A percentile compares a stretch with the other conserved stretches of the same genome.
Evolutionary conservation across 2,797 vertebrate genomes (phyloP).

Genomic region (Columba guinea): DNA sequence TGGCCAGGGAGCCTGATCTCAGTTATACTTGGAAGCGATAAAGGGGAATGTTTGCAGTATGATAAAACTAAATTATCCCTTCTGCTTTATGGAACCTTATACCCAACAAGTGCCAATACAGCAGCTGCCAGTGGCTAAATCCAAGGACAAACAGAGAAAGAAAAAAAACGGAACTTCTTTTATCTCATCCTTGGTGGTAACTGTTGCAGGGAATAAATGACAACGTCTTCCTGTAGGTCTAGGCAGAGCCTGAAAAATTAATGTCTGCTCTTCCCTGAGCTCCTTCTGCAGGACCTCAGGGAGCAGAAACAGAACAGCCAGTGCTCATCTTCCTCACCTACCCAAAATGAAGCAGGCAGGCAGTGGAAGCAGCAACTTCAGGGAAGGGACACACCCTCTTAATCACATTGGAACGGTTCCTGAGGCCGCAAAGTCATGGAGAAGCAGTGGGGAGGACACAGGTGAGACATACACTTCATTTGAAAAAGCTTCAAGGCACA

Average conservation of each 20-base stretch:
- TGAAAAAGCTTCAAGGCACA: background rate
- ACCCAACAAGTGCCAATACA: background rate
- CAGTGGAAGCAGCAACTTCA: background rate
- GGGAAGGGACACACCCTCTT: background rate
- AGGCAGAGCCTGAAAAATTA: background rate
- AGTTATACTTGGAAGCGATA: background rate
- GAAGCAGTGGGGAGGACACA: background rate
- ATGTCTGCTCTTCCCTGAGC: background rate
- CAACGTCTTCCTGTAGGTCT: background rate
- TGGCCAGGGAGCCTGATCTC: background rate
- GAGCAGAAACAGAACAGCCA: background rate
- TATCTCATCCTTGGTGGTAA: background rate
- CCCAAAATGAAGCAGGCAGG: background rate
- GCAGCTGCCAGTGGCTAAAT: background rate
- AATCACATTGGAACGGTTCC: background rate
- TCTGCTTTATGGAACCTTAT: background rate
- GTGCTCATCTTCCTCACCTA: background rate
- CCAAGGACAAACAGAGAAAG: background rate
- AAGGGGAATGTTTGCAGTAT: background rate
- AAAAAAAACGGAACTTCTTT: background rate
- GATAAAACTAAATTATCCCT: background rate
- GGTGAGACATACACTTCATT: background rate
- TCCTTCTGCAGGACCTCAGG: background rate
- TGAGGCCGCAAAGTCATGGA: background rate
- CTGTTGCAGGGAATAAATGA: background rate